Evolutionary conservation across 2,797 vertebrate species (phyloP), one percentile per base, ranked within the genome.

Genomic region (Zenarchopterus dispar): DNA sequence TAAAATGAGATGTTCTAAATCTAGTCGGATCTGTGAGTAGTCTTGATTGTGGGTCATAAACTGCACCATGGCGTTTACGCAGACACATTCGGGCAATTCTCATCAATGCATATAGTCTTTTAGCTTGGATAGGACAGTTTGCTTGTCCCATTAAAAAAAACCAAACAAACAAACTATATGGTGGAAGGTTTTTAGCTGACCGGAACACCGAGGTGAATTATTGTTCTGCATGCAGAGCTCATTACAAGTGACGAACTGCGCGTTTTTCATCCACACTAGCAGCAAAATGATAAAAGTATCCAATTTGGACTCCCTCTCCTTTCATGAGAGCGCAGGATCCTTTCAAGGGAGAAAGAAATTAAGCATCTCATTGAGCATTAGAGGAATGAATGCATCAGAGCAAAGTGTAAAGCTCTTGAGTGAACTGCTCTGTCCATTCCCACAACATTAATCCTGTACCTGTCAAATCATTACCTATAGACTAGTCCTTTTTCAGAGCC

Each of bases 401-500:
- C 42, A 9, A 69, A 74, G 55, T 51, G 60, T 28, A 23, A 44
- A 74, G 22, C 54, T 52, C 60, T 33, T 81, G 59, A 73, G 62
- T 87, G 67, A 87, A 72, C 75, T 60, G 36, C 69, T 80, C 64
- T 78, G 42, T 67, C 58, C 73, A 75, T 45, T 71, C 66, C 77
- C 72, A 67, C 81, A 82, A 56, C 76, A 82, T 88, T 85, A 89
- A 84, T 89, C 78, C 83, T 81, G 46, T 18, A 81, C 75, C 75
- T 77, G 16, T 83, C 76, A 67, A 77, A 84, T 76, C 67, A 70
- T 81, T 82, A 86, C 73, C 76, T 79, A 59, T 51, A 65, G 80
- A 59, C 67, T 71, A 73, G 73, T 11, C 57, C 74, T 71, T 39
- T 69, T 77, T 66, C 73, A 55, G 22, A 67, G 24, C 61, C 19